Percentiles rank a stretch among this genome's conserved stretches.
phyloP scores from a whole-genome alignment of 2,888 invertebrate species.

The Hirtodrosophila duncani region DNA sequence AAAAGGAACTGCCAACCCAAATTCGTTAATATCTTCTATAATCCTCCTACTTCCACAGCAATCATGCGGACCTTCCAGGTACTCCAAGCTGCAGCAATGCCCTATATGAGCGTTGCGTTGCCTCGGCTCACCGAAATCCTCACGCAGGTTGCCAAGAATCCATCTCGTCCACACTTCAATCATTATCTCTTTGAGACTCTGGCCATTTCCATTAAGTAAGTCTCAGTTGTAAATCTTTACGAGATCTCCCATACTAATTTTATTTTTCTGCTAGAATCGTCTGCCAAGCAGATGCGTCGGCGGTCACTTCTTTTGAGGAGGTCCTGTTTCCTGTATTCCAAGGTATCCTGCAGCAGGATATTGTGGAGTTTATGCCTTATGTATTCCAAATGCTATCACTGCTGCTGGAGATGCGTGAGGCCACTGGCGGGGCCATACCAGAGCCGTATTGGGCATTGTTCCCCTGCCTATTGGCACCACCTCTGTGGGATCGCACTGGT shows the following conservation, averaged over 20 bases:
- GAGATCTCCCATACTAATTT: background rate
- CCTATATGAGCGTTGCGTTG: constrained; percentile 88
- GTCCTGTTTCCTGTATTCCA: constrained; percentile 97
- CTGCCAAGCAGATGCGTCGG: constrained; percentile 87
- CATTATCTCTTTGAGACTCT: constrained; percentile 98
- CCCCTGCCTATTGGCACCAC: constrained; percentile 92
- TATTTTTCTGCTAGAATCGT: constrained; percentile 82
- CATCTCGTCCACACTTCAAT: constrained; percentile 98
- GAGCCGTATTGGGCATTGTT: constrained; percentile 93
- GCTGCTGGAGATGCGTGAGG: constrained; percentile 86
- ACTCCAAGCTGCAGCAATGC: constrained; percentile 88
- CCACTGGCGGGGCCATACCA: constrained; percentile 80
- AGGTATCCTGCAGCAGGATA: constrained; percentile 94
- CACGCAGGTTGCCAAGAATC: constrained; percentile 91
- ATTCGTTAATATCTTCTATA: too few relatives aligned
- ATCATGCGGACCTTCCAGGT: constrained; percentile 93
- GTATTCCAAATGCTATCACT: constrained; percentile 98
- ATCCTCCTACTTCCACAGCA: too few relatives aligned
- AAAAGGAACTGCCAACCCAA: too few relatives aligned
- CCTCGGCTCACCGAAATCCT: constrained; percentile 92
- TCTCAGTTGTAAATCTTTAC: constrained; percentile 29
- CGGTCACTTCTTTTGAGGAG: constrained; percentile 93
- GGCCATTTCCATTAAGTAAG: constrained; percentile 90
- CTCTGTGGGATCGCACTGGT: constrained; percentile 95
- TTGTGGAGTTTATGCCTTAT: constrained; percentile 96